Evolutionary conservation across 2,888 invertebrate species (phyloP).

Genomic region (Molanna angustata): DNA sequence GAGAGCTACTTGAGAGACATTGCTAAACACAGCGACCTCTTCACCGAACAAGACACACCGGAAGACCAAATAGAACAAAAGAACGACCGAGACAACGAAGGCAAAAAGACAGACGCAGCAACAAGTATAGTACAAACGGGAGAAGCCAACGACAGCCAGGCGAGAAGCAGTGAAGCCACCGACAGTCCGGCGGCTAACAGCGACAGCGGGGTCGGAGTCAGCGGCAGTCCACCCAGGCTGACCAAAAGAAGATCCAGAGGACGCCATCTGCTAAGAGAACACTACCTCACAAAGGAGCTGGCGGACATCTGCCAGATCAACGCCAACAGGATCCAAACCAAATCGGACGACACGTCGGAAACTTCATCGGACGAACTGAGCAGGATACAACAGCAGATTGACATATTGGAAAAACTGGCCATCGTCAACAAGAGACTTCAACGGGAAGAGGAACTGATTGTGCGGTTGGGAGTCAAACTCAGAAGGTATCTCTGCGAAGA

Average conservation of each 20-base stretch:
- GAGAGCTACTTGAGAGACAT: slow-evolving; percentile 65
- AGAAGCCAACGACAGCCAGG: slow-evolving; percentile 28
- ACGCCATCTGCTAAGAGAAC: slow-evolving; percentile 54
- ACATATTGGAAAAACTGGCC: slow-evolving; percentile 69
- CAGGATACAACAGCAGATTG: slow-evolving; percentile 64
- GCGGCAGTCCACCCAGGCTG: slow-evolving; percentile 58
- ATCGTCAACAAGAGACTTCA: slow-evolving; percentile 71
- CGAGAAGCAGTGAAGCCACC: slow-evolving; percentile 28
- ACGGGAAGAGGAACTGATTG: slow-evolving; percentile 69
- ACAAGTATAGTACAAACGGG: slow-evolving; percentile 9
- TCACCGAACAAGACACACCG: slow-evolving; percentile 41
- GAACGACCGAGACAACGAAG: slow-evolving; percentile 33
- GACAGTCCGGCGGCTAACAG: slow-evolving; percentile 62
- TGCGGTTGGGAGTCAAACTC: slow-evolving; percentile 63
- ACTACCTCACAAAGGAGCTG: slow-evolving; percentile 55
- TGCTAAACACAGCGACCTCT: slow-evolving; percentile 21
- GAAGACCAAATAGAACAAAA: slow-evolving; percentile 39
- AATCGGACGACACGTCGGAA: slow-evolving; percentile 50
- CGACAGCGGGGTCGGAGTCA: slow-evolving; percentile 68
- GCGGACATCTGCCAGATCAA: slow-evolving; percentile 55
- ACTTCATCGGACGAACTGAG: slow-evolving; percentile 54
- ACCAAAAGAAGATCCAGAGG: slow-evolving; percentile 56
- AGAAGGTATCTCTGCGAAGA: slow-evolving; percentile 58
- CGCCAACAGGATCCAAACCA: slow-evolving; percentile 45
- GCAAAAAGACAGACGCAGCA: slow-evolving; percentile 15